Evolutionary conservation across 2,113 vertebrate genomes (phyloP), one percentile per base, ranked within the genome.

Genomic region (Psephotus haematonotus): DNA sequence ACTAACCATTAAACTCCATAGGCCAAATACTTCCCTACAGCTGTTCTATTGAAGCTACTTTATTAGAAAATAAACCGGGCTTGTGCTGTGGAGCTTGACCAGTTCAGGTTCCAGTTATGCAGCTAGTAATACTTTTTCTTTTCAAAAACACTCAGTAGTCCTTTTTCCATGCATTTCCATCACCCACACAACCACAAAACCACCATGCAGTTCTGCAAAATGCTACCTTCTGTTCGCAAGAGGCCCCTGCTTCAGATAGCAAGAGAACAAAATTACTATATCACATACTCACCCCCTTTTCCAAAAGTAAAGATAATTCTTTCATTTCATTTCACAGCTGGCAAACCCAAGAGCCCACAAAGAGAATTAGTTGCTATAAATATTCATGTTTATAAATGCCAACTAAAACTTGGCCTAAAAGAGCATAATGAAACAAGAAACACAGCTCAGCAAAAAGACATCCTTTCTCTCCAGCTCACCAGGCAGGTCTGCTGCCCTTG

Each of bases 101-200:
- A 92, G 83, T 49, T 89, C 47, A 57, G 53, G 60, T 91, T 92
- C 95, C 62, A 65, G 77, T 64, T 93, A 55, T 39, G 65, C 29
- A 87, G 74, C 37, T 63, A 88, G 65, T 31, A 87, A 87, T 69
- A 72, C 9, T 74, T 82, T 33, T 82, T 89, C 35, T 84, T 62
- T 84, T 91, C 14, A 84, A 89, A 94, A 96, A 59, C 31, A 59
- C 88, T 93, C 85, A 79, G 62, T 44, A 59, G 52, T 63, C 19
- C 20, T 57, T 81, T 95, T 95, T 89, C 53, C 72, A 63, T 44
- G 39, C 2, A 3, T 83, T 83, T 90, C 35, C 37, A 88, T 90
- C 80, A 77, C 7, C 69, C 88, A 76, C 60, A 90, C 37, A 92
- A 86, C 90, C 95, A 91, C 95, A 96, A 92, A 96, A 94, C 70